Base-by-base conservation (phyloP, 2,797 vertebrate genomes). In the Cichlasoma orientale region DNA sequence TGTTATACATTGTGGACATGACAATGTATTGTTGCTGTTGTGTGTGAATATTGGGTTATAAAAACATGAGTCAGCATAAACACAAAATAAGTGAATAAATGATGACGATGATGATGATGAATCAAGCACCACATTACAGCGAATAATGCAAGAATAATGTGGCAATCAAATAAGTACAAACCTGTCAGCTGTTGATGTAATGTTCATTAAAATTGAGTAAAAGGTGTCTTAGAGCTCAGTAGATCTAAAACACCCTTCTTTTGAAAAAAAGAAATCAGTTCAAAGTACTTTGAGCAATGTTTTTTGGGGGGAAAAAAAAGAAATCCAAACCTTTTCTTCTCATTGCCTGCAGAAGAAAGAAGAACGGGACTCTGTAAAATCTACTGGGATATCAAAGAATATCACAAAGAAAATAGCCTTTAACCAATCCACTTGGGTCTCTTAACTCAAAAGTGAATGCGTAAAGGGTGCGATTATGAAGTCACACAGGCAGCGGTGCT, bases 381-480 rank as follows among this genome's bases (percentile, higher is more conserved):
- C 68, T 80, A 74, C 75, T 73, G 74, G 33, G 47, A 83, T 72
- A 81, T 78, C 59, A 76, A 78, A 88, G 50, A 61, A 63, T 55
- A 78, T 82, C 80, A 36, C 56, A 86, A 66, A 73, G 70, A 78
- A 87, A 90, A 89, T 33, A 83, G 78, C 80, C 76, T 81, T 79
- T 38, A 82, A 84, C 79, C 70, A 86, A 75, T 78, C 41, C 73
- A 61, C 76, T 63, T 1, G 56, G 72, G 54, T 53, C 57, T 79
- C 33, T 61, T 18, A 41, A 78, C 56, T 82, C 78, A 23, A 82
- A 90, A 52, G 38, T 76, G 52, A 88, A 80, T 69, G 75, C 70
- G 21, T 75, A 81, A 74, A 74, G 68, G 63, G 25, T 50, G 83
- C 88, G 29, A 82, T 89, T 72, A 74, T 72, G 75, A 19, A 72